Evolutionary conservation across 2,888 invertebrate genomes (phyloP).

Genomic region (Pollenia angustigena): DNA sequence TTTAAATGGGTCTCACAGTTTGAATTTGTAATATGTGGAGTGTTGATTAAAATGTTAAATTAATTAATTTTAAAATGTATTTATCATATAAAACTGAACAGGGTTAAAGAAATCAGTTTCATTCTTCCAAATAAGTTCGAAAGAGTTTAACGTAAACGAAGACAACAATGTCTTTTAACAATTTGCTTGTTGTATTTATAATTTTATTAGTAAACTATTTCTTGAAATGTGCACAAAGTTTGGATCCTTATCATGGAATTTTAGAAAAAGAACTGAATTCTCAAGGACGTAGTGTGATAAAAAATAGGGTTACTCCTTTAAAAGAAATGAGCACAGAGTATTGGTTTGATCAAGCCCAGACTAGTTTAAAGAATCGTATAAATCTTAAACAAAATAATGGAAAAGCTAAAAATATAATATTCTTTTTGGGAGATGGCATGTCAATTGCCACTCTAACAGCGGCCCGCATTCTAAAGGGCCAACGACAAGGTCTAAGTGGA

Average conservation of each 20-base stretch:
- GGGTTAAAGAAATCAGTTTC: background rate
- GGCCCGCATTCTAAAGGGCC: conserved; percentile 88
- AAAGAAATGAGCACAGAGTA: conserved; percentile 75
- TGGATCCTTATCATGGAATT: conserved; percentile 58
- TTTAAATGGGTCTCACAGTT: conserved; percentile 55
- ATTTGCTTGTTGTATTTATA: background rate
- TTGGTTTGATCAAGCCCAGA: conserved; percentile 78
- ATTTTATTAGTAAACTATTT: conserved; percentile 11
- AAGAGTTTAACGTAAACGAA: background rate
- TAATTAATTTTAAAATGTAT: background rate
- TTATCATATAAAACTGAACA: conserved; percentile 30
- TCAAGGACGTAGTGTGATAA: conserved; percentile 19
- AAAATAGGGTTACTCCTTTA: conserved; percentile 57
- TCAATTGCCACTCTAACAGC: conserved; percentile 89
- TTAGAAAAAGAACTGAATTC: conserved; percentile 37
- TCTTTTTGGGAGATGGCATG: conserved; percentile 87
- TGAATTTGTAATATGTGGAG: conserved; percentile 13
- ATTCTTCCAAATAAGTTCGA: conserved; percentile 6
- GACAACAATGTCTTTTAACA: conserved; percentile 17
- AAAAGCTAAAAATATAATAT: conserved; percentile 79
- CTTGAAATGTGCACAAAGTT: conserved; percentile 14
- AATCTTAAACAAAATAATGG: conserved; percentile 62
- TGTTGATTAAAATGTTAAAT: too few species aligned
- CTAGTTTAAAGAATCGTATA: conserved; percentile 74
- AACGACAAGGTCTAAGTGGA: conserved; percentile 85